Conservation (phyloP, 2,888 invertebrate species). For the Embidobia sp. region DNA sequence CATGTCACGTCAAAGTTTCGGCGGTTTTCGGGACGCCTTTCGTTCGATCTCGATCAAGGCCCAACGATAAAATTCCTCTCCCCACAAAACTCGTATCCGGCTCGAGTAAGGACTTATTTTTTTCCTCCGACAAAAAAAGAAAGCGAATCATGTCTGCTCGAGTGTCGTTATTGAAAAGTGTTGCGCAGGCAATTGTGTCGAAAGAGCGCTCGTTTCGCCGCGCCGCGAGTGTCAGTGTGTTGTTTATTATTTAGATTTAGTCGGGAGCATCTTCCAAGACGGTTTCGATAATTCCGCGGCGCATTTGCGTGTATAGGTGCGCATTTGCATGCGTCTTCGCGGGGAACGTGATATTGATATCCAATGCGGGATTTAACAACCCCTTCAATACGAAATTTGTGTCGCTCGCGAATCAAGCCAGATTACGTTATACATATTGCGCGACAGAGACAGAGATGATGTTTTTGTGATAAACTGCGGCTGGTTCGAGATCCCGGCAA, state of each 20-base stretch:
- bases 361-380: conserved; percentile 40
- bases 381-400: conserved; percentile 44
- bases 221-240: no score
- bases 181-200: no score
- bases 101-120: not conserved
- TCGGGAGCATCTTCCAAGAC: no score
- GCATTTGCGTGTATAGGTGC: conserved; percentile 39
- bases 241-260: no score
- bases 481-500: conserved; percentile 15
- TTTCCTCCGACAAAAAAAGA: no score
- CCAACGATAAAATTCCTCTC: not conserved
- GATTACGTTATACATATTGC: conserved; percentile 67
- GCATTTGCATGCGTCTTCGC: conserved; percentile 49
- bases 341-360: conserved; percentile 57
- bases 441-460: conserved; percentile 53
- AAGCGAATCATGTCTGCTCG: no score
- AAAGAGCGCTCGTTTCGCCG: no score
- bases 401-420: conserved; percentile 63
- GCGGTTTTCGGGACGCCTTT: not conserved
- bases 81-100: not conserved
- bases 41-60: conserved; percentile 10
- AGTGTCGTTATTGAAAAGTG: no score
- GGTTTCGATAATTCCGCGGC: conserved; percentile 23
- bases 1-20: not conserved
- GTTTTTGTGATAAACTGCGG: conserved; percentile 31